A percentile compares a stretch with the other conserved stretches of the same genome.
Conservation (phyloP, 2,113 vertebrate species). For the Pygoscelis adeliae region DNA sequence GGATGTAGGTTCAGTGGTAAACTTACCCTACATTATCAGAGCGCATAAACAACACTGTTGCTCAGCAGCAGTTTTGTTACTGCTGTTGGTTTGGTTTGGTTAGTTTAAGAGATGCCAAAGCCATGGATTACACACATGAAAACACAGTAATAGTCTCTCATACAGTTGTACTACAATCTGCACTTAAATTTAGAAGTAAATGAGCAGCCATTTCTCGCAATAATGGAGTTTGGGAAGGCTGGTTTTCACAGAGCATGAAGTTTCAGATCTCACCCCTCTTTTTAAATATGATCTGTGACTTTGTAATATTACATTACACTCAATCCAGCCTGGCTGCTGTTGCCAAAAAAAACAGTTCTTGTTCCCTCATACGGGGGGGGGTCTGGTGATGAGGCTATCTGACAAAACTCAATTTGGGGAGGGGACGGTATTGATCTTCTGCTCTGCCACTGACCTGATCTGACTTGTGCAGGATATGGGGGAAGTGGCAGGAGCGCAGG, state of each 20-base stretch:
- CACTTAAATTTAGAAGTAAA: background rate
- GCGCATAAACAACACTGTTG: background rate
- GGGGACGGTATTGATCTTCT: background rate
- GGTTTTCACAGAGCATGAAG: background rate
- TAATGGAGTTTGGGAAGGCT: background rate
- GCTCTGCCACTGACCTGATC: background rate
- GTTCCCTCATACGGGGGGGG: background rate
- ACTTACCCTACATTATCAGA: background rate
- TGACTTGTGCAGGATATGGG: rapidly evolving
- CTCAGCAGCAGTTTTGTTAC: background rate
- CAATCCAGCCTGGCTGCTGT: background rate
- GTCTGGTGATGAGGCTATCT: background rate
- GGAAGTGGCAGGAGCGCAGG: background rate
- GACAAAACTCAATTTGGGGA: background rate
- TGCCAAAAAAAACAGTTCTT: background rate
- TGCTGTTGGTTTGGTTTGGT: background rate
- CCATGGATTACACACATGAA: background rate
- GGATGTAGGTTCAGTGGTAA: background rate
- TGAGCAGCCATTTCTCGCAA: background rate
- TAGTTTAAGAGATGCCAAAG: background rate
- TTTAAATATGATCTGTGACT: background rate
- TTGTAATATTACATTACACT: background rate
- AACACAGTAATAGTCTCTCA: background rate
- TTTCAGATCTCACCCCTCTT: background rate
- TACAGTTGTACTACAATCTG: background rate